Conservation (phyloP, 1,140 invertebrate genomes). For the Colletes latitarsis region DNA sequence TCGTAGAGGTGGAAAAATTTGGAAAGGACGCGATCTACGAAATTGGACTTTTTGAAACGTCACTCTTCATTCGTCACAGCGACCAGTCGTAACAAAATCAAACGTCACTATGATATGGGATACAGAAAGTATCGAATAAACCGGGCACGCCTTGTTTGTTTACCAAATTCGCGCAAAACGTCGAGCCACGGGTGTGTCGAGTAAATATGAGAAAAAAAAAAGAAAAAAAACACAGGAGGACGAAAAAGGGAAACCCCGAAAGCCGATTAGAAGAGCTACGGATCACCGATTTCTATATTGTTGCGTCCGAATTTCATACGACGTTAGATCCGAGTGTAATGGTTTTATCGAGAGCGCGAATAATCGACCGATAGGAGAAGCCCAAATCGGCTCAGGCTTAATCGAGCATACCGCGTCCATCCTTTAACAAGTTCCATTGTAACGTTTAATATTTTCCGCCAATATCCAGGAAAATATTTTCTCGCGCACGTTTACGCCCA, state of each 20-base stretch:
- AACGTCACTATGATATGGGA: no score
- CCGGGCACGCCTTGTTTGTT: no score
- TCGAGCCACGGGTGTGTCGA: no score
- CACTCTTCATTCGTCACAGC: no score
- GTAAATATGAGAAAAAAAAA: no score
- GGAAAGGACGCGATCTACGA: no score
- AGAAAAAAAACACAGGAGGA: no score
- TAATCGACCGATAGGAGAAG: conserved; percentile 53
- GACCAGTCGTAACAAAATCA: no score
- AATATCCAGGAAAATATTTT: conserved; percentile 53
- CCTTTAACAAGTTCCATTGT: conserved; percentile 60
- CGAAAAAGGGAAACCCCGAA: neutral
- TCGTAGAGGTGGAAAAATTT: no score
- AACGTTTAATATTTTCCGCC: conserved; percentile 64
- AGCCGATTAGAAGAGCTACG: conserved; percentile 23
- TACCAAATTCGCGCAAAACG: no score
- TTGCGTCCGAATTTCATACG: conserved; percentile 30
- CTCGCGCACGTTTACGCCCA: conserved; percentile 13
- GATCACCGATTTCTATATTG: conserved; percentile 47
- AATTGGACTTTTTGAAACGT: no score
- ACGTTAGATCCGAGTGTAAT: conserved; percentile 50
- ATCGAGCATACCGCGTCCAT: conserved; percentile 49
- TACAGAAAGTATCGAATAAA: no score
- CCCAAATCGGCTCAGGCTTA: conserved; percentile 64
- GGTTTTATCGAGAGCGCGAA: conserved; percentile 38